Evolutionary conservation across 2,888 invertebrate species (phyloP).

Genomic region (Junonia oenone): DNA sequence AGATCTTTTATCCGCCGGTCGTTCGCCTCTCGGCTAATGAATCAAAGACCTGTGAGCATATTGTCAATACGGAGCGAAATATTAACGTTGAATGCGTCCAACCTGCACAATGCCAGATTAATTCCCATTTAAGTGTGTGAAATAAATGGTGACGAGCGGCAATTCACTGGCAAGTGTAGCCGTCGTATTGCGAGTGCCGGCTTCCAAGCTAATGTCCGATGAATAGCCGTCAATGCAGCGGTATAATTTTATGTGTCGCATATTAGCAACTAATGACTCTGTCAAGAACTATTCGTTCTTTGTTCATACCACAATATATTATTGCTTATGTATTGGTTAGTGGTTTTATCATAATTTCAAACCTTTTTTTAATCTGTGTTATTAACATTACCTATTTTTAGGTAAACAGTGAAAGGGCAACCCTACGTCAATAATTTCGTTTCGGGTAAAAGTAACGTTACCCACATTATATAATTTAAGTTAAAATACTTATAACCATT

Average conservation of each 20-base stretch:
- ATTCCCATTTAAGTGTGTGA: slow-evolving; percentile 68
- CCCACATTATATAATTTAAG: not conserved
- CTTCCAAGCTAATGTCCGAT: slow-evolving; percentile 32
- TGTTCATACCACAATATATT: not conserved
- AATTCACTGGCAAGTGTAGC: slow-evolving; percentile 23
- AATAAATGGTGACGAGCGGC: slow-evolving; percentile 52
- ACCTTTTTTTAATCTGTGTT: too few species aligned
- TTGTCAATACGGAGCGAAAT: slow-evolving; percentile 70
- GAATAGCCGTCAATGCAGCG: slow-evolving; percentile 39
- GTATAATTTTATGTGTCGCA: slow-evolving; percentile 24
- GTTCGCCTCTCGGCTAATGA: slow-evolving; percentile 71
- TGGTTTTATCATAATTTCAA: not conserved
- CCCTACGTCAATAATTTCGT: not conserved
- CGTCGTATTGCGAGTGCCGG: slow-evolving; percentile 28
- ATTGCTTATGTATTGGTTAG: not conserved
- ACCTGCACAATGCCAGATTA: slow-evolving; percentile 63
- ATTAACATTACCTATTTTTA: too few species aligned
- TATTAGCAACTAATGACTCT: slow-evolving; percentile 24
- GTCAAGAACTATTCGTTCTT: slow-evolving; percentile 15
- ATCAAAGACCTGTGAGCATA: slow-evolving; percentile 66
- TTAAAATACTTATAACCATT: slow-evolving; percentile 23
- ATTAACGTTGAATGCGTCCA: slow-evolving; percentile 55
- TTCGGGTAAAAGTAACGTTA: not conserved
- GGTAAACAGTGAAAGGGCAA: not conserved
- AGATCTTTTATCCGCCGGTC: slow-evolving; percentile 67